Base-by-base conservation (phyloP, 2,888 invertebrate genomes). In the Parnassius orleans region DNA sequence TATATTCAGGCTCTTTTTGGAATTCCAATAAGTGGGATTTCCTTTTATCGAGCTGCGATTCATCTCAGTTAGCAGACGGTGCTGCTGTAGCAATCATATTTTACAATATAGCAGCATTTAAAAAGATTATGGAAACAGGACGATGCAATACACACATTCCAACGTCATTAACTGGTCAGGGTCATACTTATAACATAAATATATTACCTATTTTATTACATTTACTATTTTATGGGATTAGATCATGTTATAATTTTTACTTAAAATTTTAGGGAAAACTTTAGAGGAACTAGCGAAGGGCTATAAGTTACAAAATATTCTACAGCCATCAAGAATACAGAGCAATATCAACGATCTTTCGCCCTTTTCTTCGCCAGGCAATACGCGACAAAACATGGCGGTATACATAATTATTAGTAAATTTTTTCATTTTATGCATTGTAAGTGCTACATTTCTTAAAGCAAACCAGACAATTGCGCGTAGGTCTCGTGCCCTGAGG, bases 61-160 rank as follows among this genome's bases (percentile, higher is more conserved):
- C 90, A 42, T 90, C 90, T 46, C 90, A 91, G 75, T 71, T 91
- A 68, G 91, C 90, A 15, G 91, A 91, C 65, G 91, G 87, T 12
- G 91, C 90, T 46, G 91, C 90, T 42, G 88, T 91, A 15, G 90
- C 90, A 11, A 83, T 90, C 41, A 83, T 90, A 63, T 91, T 91
- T 68, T 80, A 83, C 51, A 89, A 89, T 67, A 72, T 74, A 54
- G 61, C 72, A 19, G 90, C 89, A n/a, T 75, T 90, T 24, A 77
- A 75, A 65, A 84, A 77, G 64, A 89, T 91, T 68, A 68, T 91
- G 59, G 77, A 78, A 65, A 90, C 91, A 44, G 87, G 90, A 57
- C 77, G 91, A 66, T 90, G 90, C 69, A 90, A 91, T 67, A 83
- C 82, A 43, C 85, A 87, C 65, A 79, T 90, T 65, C 87, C 91